A percentile compares a stretch with the other conserved stretches of the same genome.
Conservation (phyloP, 1,140 invertebrate species). For the Drosophila bocki region DNA sequence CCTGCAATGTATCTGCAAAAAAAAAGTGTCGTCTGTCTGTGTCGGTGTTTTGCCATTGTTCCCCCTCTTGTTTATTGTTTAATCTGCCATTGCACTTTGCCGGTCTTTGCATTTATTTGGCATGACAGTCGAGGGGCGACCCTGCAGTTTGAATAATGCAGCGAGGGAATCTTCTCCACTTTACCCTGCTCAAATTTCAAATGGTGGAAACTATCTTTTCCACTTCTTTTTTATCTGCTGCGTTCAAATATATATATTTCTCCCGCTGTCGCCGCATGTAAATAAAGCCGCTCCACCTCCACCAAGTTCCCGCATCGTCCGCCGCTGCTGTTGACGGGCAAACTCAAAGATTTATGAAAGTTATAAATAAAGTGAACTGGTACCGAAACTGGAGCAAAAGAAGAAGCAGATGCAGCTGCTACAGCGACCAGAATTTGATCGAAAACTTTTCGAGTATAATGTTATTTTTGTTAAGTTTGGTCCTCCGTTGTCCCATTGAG, state of each 20-base stretch:
- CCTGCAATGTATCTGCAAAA: conserved; percentile 48
- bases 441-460: conserved; percentile 36
- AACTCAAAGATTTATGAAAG: conserved; percentile 59
- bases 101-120: conserved; percentile 40
- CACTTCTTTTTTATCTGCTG: conserved; percentile 3
- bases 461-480: conserved; percentile 37
- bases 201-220: conserved; percentile 35
- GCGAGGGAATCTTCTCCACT: background rate
- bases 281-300: conserved; percentile 21
- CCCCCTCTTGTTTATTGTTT: conserved; percentile 62
- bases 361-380: conserved; percentile 49
- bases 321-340: conserved; percentile 44
- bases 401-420: conserved; percentile 42
- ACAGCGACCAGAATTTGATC: conserved; percentile 37
- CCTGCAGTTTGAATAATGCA: conserved; percentile 36
- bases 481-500: conserved; percentile 12
- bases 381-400: conserved; percentile 40
- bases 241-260: conserved; percentile 46
- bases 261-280: conserved; percentile 30
- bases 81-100: conserved; percentile 72
- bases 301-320: background rate
- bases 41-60: conserved; percentile 35
- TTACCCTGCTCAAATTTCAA: conserved; percentile 62
- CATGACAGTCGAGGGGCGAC: conserved; percentile 23
- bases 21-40: conserved; percentile 52